Evolutionary conservation across 1,140 invertebrate species (phyloP).

Genomic region (Mamestra configurata): DNA sequence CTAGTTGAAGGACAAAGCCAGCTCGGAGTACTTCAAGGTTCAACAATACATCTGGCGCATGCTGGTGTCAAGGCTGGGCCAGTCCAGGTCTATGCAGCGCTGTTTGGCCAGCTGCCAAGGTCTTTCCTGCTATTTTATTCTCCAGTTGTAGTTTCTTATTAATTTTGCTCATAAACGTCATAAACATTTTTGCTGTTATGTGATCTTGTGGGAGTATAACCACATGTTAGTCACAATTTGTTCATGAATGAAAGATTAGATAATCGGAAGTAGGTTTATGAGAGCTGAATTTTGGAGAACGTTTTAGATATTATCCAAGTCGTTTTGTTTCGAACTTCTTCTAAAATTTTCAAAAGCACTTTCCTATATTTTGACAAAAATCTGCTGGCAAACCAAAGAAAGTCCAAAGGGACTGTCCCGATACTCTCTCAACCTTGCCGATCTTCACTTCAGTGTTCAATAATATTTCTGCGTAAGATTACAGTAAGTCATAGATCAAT

Average conservation of each 20-base stretch:
- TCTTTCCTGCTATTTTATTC: constrained; percentile 44
- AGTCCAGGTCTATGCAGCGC: constrained; percentile 50
- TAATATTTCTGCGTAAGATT: constrained; percentile 37
- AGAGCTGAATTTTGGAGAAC: no score
- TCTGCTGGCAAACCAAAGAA: background rate
- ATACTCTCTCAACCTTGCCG: background rate
- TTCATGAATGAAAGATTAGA: constrained; percentile 26
- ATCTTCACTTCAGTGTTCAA: constrained; percentile 9
- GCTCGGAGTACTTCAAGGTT: constrained; percentile 22
- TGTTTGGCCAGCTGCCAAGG: constrained; percentile 42
- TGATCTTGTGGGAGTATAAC: constrained; percentile 1
- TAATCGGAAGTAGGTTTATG: background rate
- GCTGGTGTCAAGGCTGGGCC: constrained; percentile 49
- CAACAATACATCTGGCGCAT: constrained; percentile 37
- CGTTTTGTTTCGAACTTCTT: no score
- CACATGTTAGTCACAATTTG: constrained; percentile 1
- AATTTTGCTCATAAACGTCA: constrained; percentile 38
- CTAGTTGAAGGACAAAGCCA: constrained; percentile 22
- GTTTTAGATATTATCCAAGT: no score
- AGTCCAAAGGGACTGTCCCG: background rate
- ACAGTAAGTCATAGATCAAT: constrained; percentile 53
- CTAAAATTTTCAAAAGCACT: no score
- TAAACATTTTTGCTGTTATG: background rate
- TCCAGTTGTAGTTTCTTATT: constrained; percentile 39
- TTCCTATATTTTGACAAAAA: background rate